A percentile compares a stretch with the other conserved stretches of the same genome.
Conservation (phyloP, 2,888 invertebrate species). For the Acheta domesticus region DNA sequence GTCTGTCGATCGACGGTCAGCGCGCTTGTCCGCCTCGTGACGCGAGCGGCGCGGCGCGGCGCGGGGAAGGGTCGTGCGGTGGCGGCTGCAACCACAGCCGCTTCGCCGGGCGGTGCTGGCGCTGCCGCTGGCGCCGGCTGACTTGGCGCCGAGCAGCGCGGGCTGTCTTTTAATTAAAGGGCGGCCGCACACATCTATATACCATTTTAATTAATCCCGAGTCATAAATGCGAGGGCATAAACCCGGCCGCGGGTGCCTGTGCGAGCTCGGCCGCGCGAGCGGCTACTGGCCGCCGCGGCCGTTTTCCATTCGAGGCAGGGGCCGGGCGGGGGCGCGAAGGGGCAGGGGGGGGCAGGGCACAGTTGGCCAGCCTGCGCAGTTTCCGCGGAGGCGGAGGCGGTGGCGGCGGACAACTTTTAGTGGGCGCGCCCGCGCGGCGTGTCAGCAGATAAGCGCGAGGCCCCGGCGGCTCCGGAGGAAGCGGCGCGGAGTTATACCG, state of each 20-base stretch:
- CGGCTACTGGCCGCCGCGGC: neutral
- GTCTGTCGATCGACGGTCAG: no score
- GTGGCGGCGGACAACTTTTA: neutral
- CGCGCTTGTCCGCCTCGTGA: no score
- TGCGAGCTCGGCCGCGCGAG: neutral
- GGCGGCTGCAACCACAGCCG: no score
- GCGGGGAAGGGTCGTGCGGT: no score
- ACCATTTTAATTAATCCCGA: slow-evolving; percentile 18
- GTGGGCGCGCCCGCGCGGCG: slow-evolving; percentile 10
- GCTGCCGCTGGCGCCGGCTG: neutral
- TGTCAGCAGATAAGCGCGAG: slow-evolving; percentile 9
- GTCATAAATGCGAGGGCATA: neutral
- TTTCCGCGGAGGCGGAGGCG: neutral
- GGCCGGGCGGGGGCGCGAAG: neutral
- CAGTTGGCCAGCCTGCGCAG: slow-evolving; percentile 18
- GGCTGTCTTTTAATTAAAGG: slow-evolving; percentile 18
- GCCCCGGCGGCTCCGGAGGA: slow-evolving; percentile 9
- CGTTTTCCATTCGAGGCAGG: neutral
- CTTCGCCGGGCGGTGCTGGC: no score
- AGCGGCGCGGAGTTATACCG: slow-evolving; percentile 18
- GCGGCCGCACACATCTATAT: slow-evolving; percentile 10
- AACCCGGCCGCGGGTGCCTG: slow-evolving; percentile 8
- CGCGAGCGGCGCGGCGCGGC: no score
- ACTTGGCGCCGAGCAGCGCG: slow-evolving; percentile 11
- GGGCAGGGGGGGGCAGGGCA: neutral